These are phyloP conservation scores for Brevimyrus niger DNA, from an alignment of 2,113 vertebrate species.

Conservation along the genomic window DNA sequence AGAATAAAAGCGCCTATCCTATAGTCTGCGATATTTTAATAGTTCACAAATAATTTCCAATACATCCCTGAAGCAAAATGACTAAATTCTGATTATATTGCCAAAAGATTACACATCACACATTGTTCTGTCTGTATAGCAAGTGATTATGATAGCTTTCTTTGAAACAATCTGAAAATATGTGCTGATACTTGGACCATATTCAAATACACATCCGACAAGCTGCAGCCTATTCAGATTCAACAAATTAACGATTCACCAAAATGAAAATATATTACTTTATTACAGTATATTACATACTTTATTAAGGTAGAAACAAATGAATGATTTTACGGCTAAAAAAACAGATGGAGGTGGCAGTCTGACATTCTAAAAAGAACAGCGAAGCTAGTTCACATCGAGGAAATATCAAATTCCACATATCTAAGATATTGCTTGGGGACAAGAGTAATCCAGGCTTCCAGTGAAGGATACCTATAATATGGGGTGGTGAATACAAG, in stretches of 20 bases:
- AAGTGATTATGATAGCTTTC: neutral
- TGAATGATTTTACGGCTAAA: neutral
- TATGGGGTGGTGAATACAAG: neutral
- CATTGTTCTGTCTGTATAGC: neutral
- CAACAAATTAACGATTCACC: neutral
- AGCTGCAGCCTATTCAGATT: neutral
- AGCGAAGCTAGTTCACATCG: neutral
- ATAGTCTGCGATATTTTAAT: neutral
- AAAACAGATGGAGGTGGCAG: neutral
- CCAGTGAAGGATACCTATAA: neutral
- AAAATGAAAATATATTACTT: neutral
- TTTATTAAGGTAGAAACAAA: neutral
- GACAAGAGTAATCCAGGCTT: neutral
- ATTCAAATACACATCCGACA: neutral
- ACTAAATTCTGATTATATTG: neutral
- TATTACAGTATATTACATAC: neutral
- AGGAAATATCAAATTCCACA: conserved; percentile 1
- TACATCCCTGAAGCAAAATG: neutral
- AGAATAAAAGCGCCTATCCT: neutral
- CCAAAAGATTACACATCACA: neutral
- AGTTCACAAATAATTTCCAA: neutral
- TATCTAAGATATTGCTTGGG: conserved; percentile 1
- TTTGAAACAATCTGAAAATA: neutral
- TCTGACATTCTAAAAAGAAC: neutral
- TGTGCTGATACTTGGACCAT: neutral